Conservation (phyloP, 2,113 vertebrate genomes). For the Marmota monax region DNA sequence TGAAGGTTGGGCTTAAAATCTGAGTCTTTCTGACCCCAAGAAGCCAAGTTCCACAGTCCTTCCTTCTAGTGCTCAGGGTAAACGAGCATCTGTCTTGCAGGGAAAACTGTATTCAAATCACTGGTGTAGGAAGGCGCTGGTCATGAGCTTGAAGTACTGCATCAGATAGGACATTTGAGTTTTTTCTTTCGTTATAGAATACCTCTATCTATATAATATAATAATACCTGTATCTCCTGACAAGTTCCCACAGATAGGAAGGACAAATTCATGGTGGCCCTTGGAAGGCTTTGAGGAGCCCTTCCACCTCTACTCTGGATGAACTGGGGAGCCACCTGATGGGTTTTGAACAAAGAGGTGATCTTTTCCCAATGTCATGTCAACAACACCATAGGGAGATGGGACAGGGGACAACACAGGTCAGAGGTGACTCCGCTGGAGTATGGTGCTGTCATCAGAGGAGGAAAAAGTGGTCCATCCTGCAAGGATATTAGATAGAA, state of each 20-base stretch:
- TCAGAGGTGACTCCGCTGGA: not conserved
- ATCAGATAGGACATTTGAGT: too few species aligned
- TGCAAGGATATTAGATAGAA: not conserved
- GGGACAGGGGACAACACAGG: not conserved
- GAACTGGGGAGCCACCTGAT: not conserved
- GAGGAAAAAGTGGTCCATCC: not conserved
- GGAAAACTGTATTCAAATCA: not conserved
- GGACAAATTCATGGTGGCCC: not conserved
- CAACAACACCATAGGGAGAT: not conserved
- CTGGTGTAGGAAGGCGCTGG: not conserved
- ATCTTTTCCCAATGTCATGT: not conserved
- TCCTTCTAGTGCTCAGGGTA: not conserved
- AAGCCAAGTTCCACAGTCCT: not conserved
- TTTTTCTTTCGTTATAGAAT: not conserved
- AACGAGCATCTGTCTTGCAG: not conserved
- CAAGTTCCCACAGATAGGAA: not conserved
- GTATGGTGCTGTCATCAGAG: not conserved
- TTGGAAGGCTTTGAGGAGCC: not conserved
- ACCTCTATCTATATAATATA: not conserved
- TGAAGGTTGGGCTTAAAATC: not conserved
- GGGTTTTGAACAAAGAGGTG: not conserved
- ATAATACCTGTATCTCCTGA: too few species aligned
- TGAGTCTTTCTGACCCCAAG: not conserved
- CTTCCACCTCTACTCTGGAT: not conserved
- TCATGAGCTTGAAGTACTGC: not conserved